Percentiles rank a stretch among this genome's conserved stretches.
These are phyloP conservation scores for Sinocyclocheilus rhinocerous DNA, from an alignment of 2,113 vertebrate genomes.

Conservation along the genomic window DNA sequence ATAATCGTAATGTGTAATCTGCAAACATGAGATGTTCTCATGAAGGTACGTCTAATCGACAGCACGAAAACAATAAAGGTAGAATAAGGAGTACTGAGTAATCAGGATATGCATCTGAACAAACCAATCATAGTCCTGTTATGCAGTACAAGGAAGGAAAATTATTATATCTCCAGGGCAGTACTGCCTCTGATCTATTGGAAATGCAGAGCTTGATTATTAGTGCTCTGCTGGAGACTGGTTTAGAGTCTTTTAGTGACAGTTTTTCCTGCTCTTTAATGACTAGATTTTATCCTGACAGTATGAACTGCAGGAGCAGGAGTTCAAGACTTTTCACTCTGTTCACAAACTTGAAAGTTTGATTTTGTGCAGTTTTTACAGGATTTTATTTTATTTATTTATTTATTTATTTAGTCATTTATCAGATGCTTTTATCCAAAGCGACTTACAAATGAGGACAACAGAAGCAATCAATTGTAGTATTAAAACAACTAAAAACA, in stretches of 20 bases:
- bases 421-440: too few species aligned
- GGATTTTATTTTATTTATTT: too few species aligned
- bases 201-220: background rate
- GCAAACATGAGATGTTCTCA: background rate
- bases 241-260: background rate
- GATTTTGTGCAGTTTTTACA: too few species aligned
- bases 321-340: too few species aligned
- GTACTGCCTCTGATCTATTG: background rate
- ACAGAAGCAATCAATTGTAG: too few species aligned
- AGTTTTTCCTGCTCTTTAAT: constrained; percentile 25
- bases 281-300: background rate
- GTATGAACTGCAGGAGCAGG: too few species aligned
- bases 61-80: background rate
- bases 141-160: background rate
- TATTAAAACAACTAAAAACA: too few species aligned
- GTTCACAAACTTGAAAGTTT: too few species aligned
- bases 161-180: background rate
- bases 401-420: too few species aligned
- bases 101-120: background rate
- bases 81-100: background rate
- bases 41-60: background rate
- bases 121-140: background rate
- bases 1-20: background rate
- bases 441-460: too few species aligned
- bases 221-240: constrained; percentile 17